Conservation (phyloP, 2,888 invertebrate genomes). For the Apodemia duryi region DNA sequence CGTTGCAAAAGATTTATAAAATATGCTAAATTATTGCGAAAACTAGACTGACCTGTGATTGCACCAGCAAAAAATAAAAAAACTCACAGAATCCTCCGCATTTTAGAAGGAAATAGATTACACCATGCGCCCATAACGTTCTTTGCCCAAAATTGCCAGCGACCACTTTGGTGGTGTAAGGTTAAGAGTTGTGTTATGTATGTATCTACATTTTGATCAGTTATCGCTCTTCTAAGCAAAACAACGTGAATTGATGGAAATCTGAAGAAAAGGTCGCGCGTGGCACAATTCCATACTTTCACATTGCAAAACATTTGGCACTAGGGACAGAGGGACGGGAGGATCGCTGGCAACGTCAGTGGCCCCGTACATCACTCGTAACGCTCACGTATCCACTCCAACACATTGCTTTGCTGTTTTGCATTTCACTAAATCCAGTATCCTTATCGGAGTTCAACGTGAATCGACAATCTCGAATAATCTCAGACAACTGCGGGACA, state of each 20-base stretch:
- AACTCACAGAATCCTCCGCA: conserved; percentile 35
- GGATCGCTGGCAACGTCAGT: conserved; percentile 73
- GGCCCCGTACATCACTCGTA: conserved; percentile 61
- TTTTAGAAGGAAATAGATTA: conserved; percentile 32
- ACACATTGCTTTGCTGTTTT: conserved; percentile 50
- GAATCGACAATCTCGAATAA: conserved; percentile 41
- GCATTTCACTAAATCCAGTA: conserved; percentile 45
- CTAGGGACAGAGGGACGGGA: conserved; percentile 66
- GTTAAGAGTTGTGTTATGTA: conserved; percentile 49
- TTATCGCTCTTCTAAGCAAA: conserved; percentile 41
- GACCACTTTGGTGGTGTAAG: conserved; percentile 51
- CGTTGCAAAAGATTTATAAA: conserved; percentile 7
- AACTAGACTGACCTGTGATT: conserved; percentile 41
- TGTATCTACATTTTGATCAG: conserved; percentile 44
- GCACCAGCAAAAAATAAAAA: conserved; percentile 42
- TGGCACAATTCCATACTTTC: conserved; percentile 77
- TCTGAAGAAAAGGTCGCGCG: conserved; percentile 69
- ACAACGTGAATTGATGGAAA: conserved; percentile 44
- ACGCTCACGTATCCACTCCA: conserved; percentile 64
- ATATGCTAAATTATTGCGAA: conserved; percentile 36
- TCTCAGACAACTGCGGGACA: conserved; percentile 48
- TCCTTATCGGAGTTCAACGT: conserved; percentile 41
- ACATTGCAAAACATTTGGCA: conserved; percentile 79
- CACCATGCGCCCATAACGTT: conserved; percentile 49
- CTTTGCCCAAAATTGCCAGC: conserved; percentile 42